Conservation (phyloP, 2,888 invertebrate species). For the Embidobia sp. region DNA sequence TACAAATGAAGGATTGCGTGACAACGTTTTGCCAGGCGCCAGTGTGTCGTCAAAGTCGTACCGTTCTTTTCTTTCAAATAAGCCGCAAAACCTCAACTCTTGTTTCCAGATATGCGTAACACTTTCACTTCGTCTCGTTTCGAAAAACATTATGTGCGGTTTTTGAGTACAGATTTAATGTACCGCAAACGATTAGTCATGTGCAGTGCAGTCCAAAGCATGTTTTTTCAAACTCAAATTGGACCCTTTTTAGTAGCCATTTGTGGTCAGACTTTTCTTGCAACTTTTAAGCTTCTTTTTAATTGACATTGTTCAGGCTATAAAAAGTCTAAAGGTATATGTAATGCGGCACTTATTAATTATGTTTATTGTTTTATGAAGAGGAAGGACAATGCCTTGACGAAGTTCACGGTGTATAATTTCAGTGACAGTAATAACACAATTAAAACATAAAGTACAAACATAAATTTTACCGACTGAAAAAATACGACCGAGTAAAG, state of each 20-base stretch:
- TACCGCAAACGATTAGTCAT: constrained; percentile 19
- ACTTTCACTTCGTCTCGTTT: constrained; percentile 36
- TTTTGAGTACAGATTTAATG: constrained; percentile 32
- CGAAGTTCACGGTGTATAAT: constrained; percentile 18
- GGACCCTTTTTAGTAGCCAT: too few species aligned
- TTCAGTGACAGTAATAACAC: constrained; percentile 9
- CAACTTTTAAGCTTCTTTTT: too few species aligned
- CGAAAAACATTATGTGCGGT: constrained; percentile 25
- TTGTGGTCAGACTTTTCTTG: too few species aligned
- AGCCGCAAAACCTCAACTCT: constrained; percentile 51
- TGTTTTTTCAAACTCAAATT: too few species aligned
- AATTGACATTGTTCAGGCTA: too few species aligned
- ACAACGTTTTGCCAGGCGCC: constrained; percentile 78
- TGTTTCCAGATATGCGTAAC: constrained; percentile 50
- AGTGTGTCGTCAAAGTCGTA: constrained; percentile 73
- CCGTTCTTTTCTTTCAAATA: constrained; percentile 63
- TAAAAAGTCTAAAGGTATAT: too few species aligned
- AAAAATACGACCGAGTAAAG: too few species aligned
- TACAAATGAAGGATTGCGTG: constrained; percentile 78
- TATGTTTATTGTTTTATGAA: constrained; percentile 11
- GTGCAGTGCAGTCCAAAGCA: too few species aligned
- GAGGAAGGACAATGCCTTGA: constrained; percentile 10
- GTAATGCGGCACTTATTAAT: constrained; percentile 19
- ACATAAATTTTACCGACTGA: too few species aligned
- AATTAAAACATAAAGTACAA: background rate